These are phyloP conservation scores for Orthonevra nobilis DNA, from an alignment of 2,888 invertebrate genomes.

Conservation along the genomic window DNA sequence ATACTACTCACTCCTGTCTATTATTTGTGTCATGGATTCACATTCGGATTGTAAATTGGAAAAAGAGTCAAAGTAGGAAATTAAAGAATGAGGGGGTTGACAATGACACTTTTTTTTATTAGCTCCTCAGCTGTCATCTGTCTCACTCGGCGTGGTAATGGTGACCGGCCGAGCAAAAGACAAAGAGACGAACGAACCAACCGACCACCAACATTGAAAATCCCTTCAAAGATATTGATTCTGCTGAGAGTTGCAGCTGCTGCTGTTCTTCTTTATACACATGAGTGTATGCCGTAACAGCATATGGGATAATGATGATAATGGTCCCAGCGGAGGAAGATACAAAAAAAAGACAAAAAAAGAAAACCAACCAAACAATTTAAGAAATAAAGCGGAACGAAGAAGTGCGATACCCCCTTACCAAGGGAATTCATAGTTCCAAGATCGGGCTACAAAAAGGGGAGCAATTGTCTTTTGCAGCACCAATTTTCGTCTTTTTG, in stretches of 20 bases:
- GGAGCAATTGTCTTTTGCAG: slow-evolving; percentile 52
- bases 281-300: slow-evolving; percentile 43
- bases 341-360: slow-evolving; percentile 41
- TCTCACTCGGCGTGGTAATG: slow-evolving; percentile 1
- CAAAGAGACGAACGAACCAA: too few species aligned
- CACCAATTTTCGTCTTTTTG: slow-evolving; percentile 37
- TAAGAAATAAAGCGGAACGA: slow-evolving; percentile 22
- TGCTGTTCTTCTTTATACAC: slow-evolving; percentile 50
- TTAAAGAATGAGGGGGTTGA: slow-evolving; percentile 3
- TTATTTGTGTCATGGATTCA: too few species aligned
- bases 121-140: neutral
- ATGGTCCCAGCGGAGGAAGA: slow-evolving; percentile 59
- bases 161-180: slow-evolving; percentile 48
- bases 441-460: slow-evolving; percentile 25
- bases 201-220: slow-evolving; percentile 65
- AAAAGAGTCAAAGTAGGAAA: slow-evolving; percentile 19
- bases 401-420: neutral
- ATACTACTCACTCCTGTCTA: too few species aligned
- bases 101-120: slow-evolving; percentile 11
- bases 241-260: slow-evolving; percentile 59
- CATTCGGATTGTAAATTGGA: neutral
- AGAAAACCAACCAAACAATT: slow-evolving; percentile 5
- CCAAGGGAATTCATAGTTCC: too few species aligned
- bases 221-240: slow-evolving; percentile 62
- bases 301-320: slow-evolving; percentile 65